Evolutionary conservation across 2,888 invertebrate genomes (phyloP).

Genomic region (Heliconius aoede): DNA sequence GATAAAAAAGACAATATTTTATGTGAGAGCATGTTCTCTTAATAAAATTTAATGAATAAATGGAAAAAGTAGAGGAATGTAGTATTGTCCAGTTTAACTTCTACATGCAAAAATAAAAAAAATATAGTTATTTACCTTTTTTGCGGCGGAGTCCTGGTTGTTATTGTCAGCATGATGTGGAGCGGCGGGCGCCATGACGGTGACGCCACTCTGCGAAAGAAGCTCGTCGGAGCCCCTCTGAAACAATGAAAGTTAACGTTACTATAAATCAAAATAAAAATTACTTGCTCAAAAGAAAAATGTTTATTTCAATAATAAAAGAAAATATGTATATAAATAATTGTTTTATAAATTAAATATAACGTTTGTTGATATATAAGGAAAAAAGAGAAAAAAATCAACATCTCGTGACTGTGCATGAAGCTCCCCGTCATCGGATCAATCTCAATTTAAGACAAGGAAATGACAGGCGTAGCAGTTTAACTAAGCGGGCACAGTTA

Average conservation of each 20-base stretch:
- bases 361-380: not conserved
- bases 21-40: not conserved
- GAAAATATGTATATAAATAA: not conserved
- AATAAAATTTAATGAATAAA: not conserved
- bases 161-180: conserved; percentile 95
- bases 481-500: conserved; percentile 79
- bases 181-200: conserved; percentile 96
- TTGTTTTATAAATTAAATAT: not conserved
- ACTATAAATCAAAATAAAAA: conserved; percentile 32
- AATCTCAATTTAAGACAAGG: conserved; percentile 82
- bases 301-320: not conserved
- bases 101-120: not conserved
- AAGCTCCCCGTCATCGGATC: conserved; percentile 69
- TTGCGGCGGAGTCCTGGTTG: conserved; percentile 95
- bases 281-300: conserved; percentile 17
- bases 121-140: conserved; percentile 88
- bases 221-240: conserved; percentile 99
- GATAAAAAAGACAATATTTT: not conserved
- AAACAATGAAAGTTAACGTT: conserved; percentile 55
- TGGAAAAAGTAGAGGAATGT: too few species aligned
- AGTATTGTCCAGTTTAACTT: not conserved
- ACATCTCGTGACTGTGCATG: conserved; percentile 62
- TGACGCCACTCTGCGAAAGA: conserved; percentile 96
- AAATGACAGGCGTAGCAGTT: conserved; percentile 82
- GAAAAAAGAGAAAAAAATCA: conserved; percentile 53